Conservation (phyloP, 2,113 vertebrate genomes). For the Paratilapia polleni region DNA sequence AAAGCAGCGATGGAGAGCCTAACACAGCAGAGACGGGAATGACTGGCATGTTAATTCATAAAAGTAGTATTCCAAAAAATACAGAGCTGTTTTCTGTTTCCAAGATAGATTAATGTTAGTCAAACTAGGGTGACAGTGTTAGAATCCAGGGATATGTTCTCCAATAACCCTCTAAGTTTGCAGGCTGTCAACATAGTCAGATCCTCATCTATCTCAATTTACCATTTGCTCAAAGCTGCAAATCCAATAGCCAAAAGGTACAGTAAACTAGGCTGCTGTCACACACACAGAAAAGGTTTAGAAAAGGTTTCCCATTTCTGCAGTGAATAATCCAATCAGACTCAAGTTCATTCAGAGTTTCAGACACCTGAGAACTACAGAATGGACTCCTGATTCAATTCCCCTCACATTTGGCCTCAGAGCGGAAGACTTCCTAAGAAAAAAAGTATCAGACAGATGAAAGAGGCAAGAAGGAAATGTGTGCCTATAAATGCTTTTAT, state of each 20-base stretch:
- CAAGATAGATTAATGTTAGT: neutral
- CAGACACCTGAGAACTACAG: constrained; percentile 53
- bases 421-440: constrained; percentile 3
- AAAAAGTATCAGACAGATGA: constrained; percentile 11
- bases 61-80: constrained; percentile 19
- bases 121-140: neutral
- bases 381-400: constrained; percentile 59
- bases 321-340: constrained; percentile 44
- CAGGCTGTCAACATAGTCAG: neutral
- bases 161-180: neutral
- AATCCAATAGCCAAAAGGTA: constrained; percentile 13
- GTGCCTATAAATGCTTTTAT: constrained; percentile 34
- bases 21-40: neutral
- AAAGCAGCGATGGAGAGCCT: neutral
- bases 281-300: neutral
- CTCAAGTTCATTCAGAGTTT: constrained; percentile 40
- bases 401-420: neutral
- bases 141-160: neutral
- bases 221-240: constrained; percentile 14
- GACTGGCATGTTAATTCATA: neutral
- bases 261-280: neutral
- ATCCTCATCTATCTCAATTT: neutral
- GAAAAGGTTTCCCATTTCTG: constrained; percentile 7
- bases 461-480: constrained; percentile 20
- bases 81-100: neutral